Base-by-base conservation (phyloP, 92 coral and sea anemone genomes). In the Scolanthus callimorphus region DNA sequence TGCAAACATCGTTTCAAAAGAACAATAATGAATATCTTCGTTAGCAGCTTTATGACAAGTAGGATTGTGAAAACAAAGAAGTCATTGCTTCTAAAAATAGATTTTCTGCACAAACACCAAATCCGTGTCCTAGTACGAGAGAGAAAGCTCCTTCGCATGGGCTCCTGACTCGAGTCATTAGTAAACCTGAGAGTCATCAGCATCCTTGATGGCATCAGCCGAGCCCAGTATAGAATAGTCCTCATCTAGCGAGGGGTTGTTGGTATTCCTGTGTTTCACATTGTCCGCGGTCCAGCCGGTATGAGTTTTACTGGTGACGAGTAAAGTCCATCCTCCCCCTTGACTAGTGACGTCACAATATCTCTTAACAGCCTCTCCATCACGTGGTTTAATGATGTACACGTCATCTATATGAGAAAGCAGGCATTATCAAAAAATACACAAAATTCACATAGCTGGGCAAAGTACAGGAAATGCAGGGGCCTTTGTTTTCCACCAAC, bases 291-390 rank as follows among this genome's bases (percentile, higher is more conserved):
- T 49, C 83, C 83, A 76, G 0, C 70, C 76, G 2, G 43, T 67
- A 15, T 67, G 69, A 12, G 83, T 67, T 62, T 60, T 56, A 53
- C 83, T 76, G 12, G 83, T 67, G 20, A 47, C 70, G 22, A 76
- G 30, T 38, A 76, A 43, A 25, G 83, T 67, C 83, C 83, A 76
- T 21, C 83, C 83, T 13, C 83, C 83, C 4, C 83, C 83, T 12
- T 62, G 63, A 23, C 63, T 69, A 15, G 83, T 60, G 48, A 76
- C 49, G 62, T 76, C 83, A 60, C 83, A 76, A 57, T 76, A 59
- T 2, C 76, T 76, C 58, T 67, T 76, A 11, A 76, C 57, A 48
- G 27, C 67, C 9, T 60, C 37, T 19, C 53, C 38, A 17, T 70
- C 76, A 59, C 69, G 63, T 11, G 76, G 76, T 48, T 76, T 58